phyloP scores from a whole-genome alignment of 2,797 vertebrate genomes.

The Esox masquinongy region DNA sequence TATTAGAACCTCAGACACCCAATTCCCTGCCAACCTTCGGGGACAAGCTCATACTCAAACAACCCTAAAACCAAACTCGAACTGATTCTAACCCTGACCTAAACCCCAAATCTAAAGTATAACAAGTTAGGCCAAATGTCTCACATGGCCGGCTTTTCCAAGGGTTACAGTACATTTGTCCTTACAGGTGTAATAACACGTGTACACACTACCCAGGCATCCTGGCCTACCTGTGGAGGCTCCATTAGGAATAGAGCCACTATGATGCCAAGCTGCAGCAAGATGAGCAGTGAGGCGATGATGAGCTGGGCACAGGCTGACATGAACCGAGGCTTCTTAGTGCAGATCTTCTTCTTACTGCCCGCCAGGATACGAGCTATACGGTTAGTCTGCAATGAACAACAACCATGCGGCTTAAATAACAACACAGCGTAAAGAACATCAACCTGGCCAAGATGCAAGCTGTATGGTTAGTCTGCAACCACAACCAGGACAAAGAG shows the following conservation, averaged over 20 bases:
- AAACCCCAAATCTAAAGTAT: too few species aligned
- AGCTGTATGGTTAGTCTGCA: too few species aligned
- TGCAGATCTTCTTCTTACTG: slow-evolving; percentile 92
- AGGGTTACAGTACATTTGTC: too few species aligned
- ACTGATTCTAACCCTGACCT: too few species aligned
- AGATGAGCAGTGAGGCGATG: slow-evolving; percentile 85
- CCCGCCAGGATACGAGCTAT: slow-evolving; percentile 88
- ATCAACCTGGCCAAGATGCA: too few species aligned
- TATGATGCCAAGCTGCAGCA: slow-evolving; percentile 86
- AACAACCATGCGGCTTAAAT: not conserved
- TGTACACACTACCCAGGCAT: not conserved
- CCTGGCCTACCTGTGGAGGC: slow-evolving; percentile 68
- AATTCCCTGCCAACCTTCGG: not conserved
- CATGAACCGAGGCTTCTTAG: slow-evolving; percentile 89
- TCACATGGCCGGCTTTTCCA: too few species aligned
- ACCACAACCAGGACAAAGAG: too few species aligned
- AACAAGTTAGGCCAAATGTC: too few species aligned
- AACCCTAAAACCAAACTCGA: too few species aligned
- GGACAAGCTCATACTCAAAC: not conserved
- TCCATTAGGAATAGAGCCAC: slow-evolving; percentile 87
- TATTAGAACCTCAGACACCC: not conserved
- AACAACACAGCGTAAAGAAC: not conserved
- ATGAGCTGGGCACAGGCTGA: slow-evolving; percentile 88
- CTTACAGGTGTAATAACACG: not conserved
- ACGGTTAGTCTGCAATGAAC: slow-evolving; percentile 74